A percentile compares a stretch with the other conserved stretches of the same genome.
phyloP scores from a whole-genome alignment of 2,113 vertebrate species.

The Balaeniceps rex region DNA sequence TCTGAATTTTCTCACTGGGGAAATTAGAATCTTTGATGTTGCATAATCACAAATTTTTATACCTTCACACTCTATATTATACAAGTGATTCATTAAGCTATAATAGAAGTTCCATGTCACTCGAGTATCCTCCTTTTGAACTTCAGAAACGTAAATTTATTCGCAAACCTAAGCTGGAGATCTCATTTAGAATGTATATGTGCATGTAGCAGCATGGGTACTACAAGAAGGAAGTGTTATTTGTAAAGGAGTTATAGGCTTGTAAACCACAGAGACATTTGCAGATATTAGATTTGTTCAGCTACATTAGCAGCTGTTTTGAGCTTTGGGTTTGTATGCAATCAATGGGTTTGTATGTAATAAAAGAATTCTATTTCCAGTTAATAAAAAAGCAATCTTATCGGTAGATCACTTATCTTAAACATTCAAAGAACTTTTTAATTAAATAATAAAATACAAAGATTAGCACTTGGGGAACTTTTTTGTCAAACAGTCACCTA shows the following conservation, averaged over 20 bases:
- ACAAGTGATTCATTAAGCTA: background rate
- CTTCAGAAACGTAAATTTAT: background rate
- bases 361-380: background rate
- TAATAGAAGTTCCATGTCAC: background rate
- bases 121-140: background rate
- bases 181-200: background rate
- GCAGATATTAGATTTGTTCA: slow-evolving; percentile 30
- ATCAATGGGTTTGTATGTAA: background rate
- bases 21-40: background rate
- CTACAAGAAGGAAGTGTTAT: background rate
- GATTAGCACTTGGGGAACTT: background rate
- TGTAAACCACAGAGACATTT: slow-evolving; percentile 14
- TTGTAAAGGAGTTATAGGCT: background rate
- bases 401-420: background rate
- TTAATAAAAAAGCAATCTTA: background rate
- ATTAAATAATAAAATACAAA: slow-evolving; percentile 34
- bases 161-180: background rate
- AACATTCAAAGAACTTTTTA: background rate
- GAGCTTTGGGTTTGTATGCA: background rate
- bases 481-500: background rate
- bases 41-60: background rate
- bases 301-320: slow-evolving; percentile 23
- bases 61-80: background rate
- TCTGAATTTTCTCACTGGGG: background rate
- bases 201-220: background rate